Evolutionary conservation across 2,797 vertebrate genomes (phyloP), one percentile per base, ranked within the genome.

Genomic region (Pteropus rufus): DNA sequence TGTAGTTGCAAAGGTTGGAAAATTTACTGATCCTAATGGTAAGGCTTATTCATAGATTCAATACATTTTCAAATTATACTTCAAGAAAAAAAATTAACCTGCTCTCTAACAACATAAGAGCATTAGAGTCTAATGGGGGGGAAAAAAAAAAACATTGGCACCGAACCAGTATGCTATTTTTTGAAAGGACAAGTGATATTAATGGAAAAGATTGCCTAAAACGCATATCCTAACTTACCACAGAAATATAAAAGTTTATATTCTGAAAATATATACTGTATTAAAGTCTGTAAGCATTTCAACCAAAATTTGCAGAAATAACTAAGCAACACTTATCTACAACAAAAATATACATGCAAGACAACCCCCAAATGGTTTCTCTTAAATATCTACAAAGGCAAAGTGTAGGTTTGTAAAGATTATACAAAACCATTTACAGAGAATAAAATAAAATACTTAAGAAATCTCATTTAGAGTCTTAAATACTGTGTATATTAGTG

Each of bases 181-280:
- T 98, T 99, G 96, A 99, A 99, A 99, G 98, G 99, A 98, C 98
- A 98, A 99, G 98, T 98, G 99, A 99, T 98, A 99, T 98, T 98
- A 95, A 98, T 99, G 98, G 98, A 98, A 98, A 99, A 98, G 98
- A 99, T 99, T 99, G 98, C 99, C 99, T 99, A 99, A 99, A 98
- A 98, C 98, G 97, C 98, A 98, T 98, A 98, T 98, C 98, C 98
- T 99, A 99, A 99, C 98, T 99, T 99, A 99, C 98, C 99, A 99
- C 98, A 98, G 99, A 98, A 99, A 99, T 99, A 99, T 98, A 99
- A 99, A 99, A 99, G 99, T 98, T 98, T 98, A 98, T 99, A 99
- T 98, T 99, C 98, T 99, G 98, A 99, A 99, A 99, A 99, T 99
- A 99, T 98, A 99, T 99, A 99, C 99, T 98, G 98, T 98, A 98